Conservation (phyloP, 2,113 vertebrate genomes). For the zebrafish (Danio rerio) region DNA sequence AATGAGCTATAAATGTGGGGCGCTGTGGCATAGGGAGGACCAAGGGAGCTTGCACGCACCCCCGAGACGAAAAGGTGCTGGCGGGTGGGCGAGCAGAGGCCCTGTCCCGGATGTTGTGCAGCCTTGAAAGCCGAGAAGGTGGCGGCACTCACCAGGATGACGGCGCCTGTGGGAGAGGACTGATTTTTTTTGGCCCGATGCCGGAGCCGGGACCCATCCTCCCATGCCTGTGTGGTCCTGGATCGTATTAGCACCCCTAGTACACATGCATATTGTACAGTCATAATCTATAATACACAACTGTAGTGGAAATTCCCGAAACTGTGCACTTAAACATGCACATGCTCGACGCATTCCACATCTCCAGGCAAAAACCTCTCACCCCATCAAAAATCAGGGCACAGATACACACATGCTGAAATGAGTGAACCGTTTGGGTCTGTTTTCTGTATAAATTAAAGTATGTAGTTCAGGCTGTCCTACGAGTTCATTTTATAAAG, state of each 20-base stretch:
- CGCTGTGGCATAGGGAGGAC: conserved; percentile 55
- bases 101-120: conserved; percentile 54
- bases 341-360: conserved; percentile 16
- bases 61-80: conserved; percentile 27
- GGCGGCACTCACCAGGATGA: conserved; percentile 51
- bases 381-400: conserved; percentile 9
- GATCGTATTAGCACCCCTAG: conserved; percentile 63
- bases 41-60: conserved; percentile 14
- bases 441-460: neutral
- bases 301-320: conserved; percentile 34
- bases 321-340: neutral
- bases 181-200: conserved; percentile 70
- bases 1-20: conserved; percentile 73
- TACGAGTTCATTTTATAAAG: neutral
- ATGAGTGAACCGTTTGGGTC: conserved; percentile 1
- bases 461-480: neutral
- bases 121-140: conserved; percentile 74
- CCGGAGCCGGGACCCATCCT: conserved; percentile 43
- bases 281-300: conserved; percentile 10
- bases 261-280: conserved; percentile 15
- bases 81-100: conserved; percentile 22
- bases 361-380: neutral
- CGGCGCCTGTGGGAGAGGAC: conserved; percentile 56
- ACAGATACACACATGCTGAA: neutral
- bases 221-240: conserved; percentile 71